Evolutionary conservation across 2,797 vertebrate species (phyloP), one percentile per base, ranked within the genome.

Genomic region (Cirrhinus molitorella): DNA sequence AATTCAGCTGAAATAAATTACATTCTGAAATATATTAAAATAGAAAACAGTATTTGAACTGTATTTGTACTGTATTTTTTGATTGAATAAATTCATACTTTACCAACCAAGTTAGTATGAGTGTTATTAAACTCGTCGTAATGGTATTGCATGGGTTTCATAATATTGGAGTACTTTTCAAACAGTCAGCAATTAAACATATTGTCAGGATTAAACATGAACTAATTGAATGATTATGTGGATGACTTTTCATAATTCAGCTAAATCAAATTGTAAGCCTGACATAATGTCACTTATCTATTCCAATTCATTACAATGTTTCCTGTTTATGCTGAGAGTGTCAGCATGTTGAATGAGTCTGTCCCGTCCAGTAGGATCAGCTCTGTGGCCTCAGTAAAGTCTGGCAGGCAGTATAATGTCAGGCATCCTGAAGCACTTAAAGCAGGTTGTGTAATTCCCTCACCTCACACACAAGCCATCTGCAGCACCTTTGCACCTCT

Each of bases 401-500:
- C 51, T 53, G 49, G 49, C 49, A n/a, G 68, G 65, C 45, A 68
- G 57, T 73, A 63, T 63, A 71, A 68, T 81, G 68, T 87, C 85
- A 89, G 80, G 73, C 74, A 81, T 79, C 79, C 65, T 80, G 80
- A 88, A 79, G 67, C 82, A 59, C 57, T 83, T 83, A 77, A 81
- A 21, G 77, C 79, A 79, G 66, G 70, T 79, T 83, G 83, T 79
- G 81, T 84, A 88, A 88, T 87, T 67, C 83, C 43, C 74, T 85
- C 53, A 74, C 84, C 49, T 74, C 51, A 47, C 14, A 79, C 83
- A 49, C 57, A 55, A 49, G 71, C 80, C 49, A 74, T 51, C 76
- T 47, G 85, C 63, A 61, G 65, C 77, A 88, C 73, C 81, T 87
- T 65, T 83, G 34, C 81, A 85, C 84, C 76, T 80, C 85, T 88